Percentiles rank a stretch among this genome's conserved stretches.
phyloP scores from a whole-genome alignment of 2,888 invertebrate genomes.

The Caenorhabditis macrosperma region DNA sequence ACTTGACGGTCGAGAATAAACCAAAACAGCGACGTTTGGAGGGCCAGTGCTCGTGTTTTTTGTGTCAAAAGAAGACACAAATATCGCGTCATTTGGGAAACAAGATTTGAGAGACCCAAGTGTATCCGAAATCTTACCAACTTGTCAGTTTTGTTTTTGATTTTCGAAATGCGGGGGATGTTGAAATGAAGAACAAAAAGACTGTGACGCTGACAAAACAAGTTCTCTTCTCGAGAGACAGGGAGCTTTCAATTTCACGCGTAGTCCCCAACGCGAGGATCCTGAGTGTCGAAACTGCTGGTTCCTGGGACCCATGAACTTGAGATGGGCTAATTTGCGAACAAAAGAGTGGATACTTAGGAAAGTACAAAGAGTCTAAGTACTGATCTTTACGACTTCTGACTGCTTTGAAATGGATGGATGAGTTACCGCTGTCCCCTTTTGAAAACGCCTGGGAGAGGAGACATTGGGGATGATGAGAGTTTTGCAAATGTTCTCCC shows the following conservation, averaged over 20 bases:
- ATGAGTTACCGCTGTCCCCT: too few species aligned
- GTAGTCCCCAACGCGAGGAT: not conserved
- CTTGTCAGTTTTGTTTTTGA: slow-evolving; percentile 56
- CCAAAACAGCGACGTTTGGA: not conserved
- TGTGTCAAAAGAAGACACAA: not conserved
- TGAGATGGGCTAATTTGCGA: not conserved
- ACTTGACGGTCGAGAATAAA: not conserved
- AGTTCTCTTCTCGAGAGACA: not conserved
- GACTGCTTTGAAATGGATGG: not conserved
- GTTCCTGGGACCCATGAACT: not conserved
- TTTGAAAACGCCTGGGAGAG: not conserved
- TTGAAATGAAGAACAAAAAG: slow-evolving; percentile 2
- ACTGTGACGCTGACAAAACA: slow-evolving; percentile 23
- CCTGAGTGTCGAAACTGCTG: not conserved
- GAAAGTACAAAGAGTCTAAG: not conserved
- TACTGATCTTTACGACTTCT: not conserved
- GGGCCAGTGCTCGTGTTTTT: not conserved
- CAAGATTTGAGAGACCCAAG: slow-evolving; percentile 17
- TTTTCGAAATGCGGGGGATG: slow-evolving; percentile 35
- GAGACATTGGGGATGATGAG: too few species aligned
- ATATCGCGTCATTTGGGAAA: slow-evolving; percentile 30
- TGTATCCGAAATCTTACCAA: slow-evolving; percentile 46
- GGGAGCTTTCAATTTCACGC: slow-evolving; percentile 7
- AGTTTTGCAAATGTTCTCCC: too few species aligned
- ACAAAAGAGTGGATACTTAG: slow-evolving; percentile 5